Percentiles rank a stretch among this genome's conserved stretches.
phyloP scores from a whole-genome alignment of 1,140 invertebrate genomes.

The Drosophila orena region DNA sequence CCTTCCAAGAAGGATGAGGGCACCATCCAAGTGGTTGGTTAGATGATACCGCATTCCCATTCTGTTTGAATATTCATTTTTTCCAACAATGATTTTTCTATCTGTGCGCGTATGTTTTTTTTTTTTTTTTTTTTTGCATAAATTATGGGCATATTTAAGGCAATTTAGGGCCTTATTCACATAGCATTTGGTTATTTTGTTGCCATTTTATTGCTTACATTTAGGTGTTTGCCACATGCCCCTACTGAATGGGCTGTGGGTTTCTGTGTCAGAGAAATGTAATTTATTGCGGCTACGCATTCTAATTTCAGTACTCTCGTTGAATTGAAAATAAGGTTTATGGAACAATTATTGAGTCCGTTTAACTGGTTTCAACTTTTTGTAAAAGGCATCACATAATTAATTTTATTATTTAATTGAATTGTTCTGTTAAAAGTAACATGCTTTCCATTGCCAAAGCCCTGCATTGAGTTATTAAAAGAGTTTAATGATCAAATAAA shows the following conservation, averaged over 20 bases:
- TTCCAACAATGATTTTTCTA: slow-evolving; percentile 6
- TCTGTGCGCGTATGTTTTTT: slow-evolving; percentile 4
- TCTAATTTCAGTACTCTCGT: slow-evolving; percentile 30
- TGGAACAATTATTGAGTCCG: slow-evolving; percentile 15
- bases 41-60: background rate
- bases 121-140: slow-evolving; percentile 37
- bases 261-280: slow-evolving; percentile 46
- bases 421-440: too few relatives aligned
- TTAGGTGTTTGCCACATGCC: slow-evolving; percentile 27
- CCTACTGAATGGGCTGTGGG: slow-evolving; percentile 6
- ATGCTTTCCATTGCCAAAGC: too few relatives aligned
- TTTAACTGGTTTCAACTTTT: background rate
- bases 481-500: too few relatives aligned
- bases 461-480: too few relatives aligned
- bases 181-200: slow-evolving; percentile 51
- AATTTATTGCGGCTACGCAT: slow-evolving; percentile 60
- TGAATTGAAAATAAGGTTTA: slow-evolving; percentile 25
- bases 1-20: background rate
- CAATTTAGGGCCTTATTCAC: slow-evolving; percentile 25
- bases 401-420: too few relatives aligned
- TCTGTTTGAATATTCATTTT: slow-evolving; percentile 40
- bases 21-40: background rate
- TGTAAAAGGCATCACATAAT: background rate
- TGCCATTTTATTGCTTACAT: slow-evolving; percentile 47
- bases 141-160: slow-evolving; percentile 55